Conservation (phyloP, 2,113 vertebrate species). For the Lampris incognitus region DNA sequence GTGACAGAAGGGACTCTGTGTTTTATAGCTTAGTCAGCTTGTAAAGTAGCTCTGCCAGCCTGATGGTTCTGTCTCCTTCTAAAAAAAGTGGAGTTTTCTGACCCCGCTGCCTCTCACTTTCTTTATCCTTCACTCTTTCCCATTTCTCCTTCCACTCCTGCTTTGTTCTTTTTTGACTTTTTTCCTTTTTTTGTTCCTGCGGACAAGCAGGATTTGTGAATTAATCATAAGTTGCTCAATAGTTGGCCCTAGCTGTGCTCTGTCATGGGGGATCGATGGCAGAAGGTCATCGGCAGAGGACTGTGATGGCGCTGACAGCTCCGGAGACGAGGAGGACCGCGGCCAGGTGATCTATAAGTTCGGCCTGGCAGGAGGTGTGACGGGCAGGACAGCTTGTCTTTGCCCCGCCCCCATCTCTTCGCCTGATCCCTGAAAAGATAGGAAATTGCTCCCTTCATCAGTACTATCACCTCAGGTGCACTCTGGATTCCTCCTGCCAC, state of each 20-base stretch:
- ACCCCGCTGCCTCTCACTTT: conserved; percentile 42
- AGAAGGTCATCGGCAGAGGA: conserved; percentile 67
- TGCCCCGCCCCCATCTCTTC: conserved; percentile 30
- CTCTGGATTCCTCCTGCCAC: conserved; percentile 13
- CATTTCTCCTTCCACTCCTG: conserved; percentile 50
- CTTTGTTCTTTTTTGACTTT: conserved; percentile 64
- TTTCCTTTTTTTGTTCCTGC: conserved; percentile 63
- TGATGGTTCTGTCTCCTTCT: conserved; percentile 61
- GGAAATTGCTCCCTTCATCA: conserved; percentile 29
- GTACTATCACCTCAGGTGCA: conserved; percentile 16
- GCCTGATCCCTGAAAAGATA: conserved; percentile 28
- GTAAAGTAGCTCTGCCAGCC: conserved; percentile 61
- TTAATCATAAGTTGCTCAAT: conserved; percentile 83
- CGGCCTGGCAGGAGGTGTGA: conserved; percentile 63
- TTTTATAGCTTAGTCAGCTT: conserved; percentile 69
- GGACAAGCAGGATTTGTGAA: conserved; percentile 80
- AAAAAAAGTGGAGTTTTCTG: conserved; percentile 64
- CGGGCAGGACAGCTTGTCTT: conserved; percentile 59
- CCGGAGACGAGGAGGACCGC: conserved; percentile 61
- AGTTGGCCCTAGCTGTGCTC: conserved; percentile 78
- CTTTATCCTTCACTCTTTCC: conserved; percentile 55
- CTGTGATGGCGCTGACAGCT: conserved; percentile 60
- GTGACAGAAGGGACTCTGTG: conserved; percentile 62
- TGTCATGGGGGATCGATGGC: conserved; percentile 79
- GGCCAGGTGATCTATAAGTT: conserved; percentile 79